A percentile compares a stretch with the other conserved stretches of the same genome.
Conservation (phyloP, 1,140 invertebrate species). For the Doryteuthis pealeii region DNA sequence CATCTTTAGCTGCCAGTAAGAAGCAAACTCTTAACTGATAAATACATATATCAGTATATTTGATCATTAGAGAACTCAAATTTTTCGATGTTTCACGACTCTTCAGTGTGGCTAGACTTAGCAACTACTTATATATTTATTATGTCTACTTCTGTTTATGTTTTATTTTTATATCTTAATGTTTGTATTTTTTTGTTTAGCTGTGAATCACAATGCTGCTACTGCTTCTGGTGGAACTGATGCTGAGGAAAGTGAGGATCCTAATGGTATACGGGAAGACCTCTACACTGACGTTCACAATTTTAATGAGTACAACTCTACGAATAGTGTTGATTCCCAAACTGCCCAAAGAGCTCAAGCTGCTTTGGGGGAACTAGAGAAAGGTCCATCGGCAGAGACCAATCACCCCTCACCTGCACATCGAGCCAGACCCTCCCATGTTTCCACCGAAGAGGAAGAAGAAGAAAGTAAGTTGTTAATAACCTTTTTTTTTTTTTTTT, state of each 20-base stretch:
- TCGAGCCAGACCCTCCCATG: conserved; percentile 3
- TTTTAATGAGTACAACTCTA: background rate
- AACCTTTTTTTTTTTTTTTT: background rate
- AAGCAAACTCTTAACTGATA: no score
- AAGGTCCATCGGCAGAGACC: background rate
- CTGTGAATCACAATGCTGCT: conserved; percentile 19
- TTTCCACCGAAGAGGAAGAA: conserved; percentile 38
- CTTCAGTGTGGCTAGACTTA: no score
- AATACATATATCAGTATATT: no score
- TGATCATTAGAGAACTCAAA: no score
- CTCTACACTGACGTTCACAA: conserved; percentile 13
- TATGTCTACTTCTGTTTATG: no score
- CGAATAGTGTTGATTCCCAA: conserved; percentile 26
- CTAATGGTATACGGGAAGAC: conserved; percentile 34
- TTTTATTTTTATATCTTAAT: conserved; percentile 7
- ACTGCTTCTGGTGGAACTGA: conserved; percentile 10
- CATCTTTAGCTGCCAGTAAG: no score
- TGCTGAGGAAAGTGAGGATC: conserved; percentile 19
- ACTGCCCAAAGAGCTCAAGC: conserved; percentile 28
- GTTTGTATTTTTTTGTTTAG: conserved; percentile 15
- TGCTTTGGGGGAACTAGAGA: conserved; percentile 21
- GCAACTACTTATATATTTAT: no score
- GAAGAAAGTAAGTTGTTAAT: conserved; percentile 49
- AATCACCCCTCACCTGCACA: conserved; percentile 7
- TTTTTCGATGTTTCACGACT: no score